Evolutionary conservation across 2,888 invertebrate species (phyloP).

Genomic region (Megaustenia siamemsis): DNA sequence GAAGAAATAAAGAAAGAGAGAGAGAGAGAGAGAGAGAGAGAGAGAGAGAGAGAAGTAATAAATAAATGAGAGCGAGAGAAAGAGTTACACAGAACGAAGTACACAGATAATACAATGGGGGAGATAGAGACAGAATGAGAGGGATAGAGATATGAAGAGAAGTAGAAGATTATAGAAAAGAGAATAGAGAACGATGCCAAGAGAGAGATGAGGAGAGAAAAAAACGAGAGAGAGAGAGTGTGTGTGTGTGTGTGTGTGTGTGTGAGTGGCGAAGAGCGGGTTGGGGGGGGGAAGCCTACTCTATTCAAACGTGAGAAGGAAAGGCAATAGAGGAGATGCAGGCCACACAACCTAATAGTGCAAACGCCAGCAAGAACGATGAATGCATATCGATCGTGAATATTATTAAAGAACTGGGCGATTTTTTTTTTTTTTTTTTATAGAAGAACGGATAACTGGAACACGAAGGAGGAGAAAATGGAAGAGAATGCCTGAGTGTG

Average conservation of each 20-base stretch:
- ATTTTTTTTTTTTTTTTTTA: not conserved
- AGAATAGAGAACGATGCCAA: no score
- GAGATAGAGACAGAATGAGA: no score
- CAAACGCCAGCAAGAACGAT: conserved; percentile 19
- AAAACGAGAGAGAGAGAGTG: not conserved
- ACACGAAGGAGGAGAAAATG: not conserved
- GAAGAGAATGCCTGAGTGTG: not conserved
- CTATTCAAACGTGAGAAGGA: not conserved
- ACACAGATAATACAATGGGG: not conserved
- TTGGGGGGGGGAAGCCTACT: not conserved
- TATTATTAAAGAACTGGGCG: not conserved
- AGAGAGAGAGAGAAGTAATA: no score
- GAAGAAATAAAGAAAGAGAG: no score
- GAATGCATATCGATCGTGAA: conserved; percentile 13
- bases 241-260: not conserved
- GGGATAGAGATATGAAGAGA: not conserved
- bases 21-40: conserved; percentile 37
- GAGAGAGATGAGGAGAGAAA: no score
- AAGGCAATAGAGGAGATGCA: not conserved
- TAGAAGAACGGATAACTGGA: conserved; percentile 17
- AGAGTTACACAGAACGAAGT: conserved; percentile 9
- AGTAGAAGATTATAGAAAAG: no score
- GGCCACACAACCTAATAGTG: conserved; percentile 21
- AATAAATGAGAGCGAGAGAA: no score
- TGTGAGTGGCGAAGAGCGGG: not conserved